A percentile compares a stretch with the other conserved stretches of the same genome.
Conservation (phyloP, 2,113 vertebrate genomes). For the Tetraodon nigroviridis region DNA sequence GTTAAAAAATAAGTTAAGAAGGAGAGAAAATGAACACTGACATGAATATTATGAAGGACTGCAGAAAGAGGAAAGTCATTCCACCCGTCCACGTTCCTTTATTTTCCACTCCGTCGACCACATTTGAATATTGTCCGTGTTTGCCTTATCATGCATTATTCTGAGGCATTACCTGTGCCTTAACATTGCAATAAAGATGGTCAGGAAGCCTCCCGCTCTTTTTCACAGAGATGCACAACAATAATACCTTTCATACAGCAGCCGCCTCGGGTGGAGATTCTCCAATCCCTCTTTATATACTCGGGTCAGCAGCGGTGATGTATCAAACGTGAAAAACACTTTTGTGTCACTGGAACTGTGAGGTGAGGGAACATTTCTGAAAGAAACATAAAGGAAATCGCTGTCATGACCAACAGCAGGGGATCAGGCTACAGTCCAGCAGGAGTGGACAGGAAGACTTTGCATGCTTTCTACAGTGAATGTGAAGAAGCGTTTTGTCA, state of each 20-base stretch:
- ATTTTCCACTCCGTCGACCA: constrained; percentile 74
- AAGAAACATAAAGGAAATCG: too few relatives aligned
- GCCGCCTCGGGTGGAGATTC: constrained; percentile 46
- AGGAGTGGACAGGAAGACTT: too few relatives aligned
- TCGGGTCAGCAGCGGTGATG: constrained; percentile 46
- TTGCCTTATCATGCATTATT: constrained; percentile 80
- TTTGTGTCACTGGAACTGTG: constrained; percentile 10
- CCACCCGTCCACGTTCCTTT: constrained; percentile 67
- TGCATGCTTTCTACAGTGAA: too few relatives aligned
- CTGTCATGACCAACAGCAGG: too few relatives aligned
- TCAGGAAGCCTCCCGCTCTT: constrained; percentile 53
- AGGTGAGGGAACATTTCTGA: background rate
- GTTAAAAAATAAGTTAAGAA: constrained; percentile 55
- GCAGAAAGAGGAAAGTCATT: constrained; percentile 65
- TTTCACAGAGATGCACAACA: constrained; percentile 59
- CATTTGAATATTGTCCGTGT: constrained; percentile 79
- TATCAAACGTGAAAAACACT: constrained; percentile 30
- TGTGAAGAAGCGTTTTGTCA: too few relatives aligned
- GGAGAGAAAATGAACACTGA: constrained; percentile 42
- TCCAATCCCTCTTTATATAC: constrained; percentile 61
- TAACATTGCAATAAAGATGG: constrained; percentile 71
- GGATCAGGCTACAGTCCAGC: too few relatives aligned
- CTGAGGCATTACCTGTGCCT: constrained; percentile 68
- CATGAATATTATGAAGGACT: constrained; percentile 67
- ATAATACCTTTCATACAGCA: constrained; percentile 72